Evolutionary conservation across 2,888 invertebrate genomes (phyloP).

Genomic region (Sphaerophoria rueppellii): DNA sequence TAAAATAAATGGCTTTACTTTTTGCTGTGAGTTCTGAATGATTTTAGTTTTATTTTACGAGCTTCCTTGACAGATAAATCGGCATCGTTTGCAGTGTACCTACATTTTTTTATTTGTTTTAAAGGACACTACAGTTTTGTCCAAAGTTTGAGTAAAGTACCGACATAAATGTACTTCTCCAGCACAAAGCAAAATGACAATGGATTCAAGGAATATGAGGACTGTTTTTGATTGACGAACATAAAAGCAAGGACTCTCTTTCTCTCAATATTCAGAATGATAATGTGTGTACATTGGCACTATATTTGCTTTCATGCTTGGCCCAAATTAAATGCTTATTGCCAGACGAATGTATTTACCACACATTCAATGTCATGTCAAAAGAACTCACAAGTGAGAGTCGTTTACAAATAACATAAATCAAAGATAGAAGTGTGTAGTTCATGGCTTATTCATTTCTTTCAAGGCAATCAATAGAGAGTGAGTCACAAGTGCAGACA

Average conservation of each 20-base stretch:
- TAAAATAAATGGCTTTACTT: too few relatives aligned
- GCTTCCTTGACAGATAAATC: too few relatives aligned
- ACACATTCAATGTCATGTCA: conserved; percentile 49
- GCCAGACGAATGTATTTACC: conserved; percentile 23
- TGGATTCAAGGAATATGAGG: conserved; percentile 5
- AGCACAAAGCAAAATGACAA: conserved; percentile 57
- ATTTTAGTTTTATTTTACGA: too few relatives aligned
- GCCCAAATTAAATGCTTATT: conserved; percentile 21
- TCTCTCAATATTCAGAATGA: conserved; percentile 67
- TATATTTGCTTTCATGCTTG: conserved; percentile 54
- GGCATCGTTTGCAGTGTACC: too few relatives aligned
- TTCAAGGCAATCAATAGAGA: too few relatives aligned
- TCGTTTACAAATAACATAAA: conserved; percentile 37
- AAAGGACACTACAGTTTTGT: too few relatives aligned
- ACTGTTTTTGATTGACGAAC: conserved; percentile 65
- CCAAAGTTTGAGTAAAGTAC: conserved; percentile 6
- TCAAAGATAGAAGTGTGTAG: conserved; percentile 65
- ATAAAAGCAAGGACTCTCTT: conserved; percentile 48
- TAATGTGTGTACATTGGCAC: conserved; percentile 69
- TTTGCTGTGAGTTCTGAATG: too few relatives aligned
- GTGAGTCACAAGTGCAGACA: too few relatives aligned
- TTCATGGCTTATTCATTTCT: too few relatives aligned
- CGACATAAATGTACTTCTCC: conserved; percentile 41
- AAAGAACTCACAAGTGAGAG: conserved; percentile 45
- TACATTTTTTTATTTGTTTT: too few relatives aligned